phyloP scores from a whole-genome alignment of 2,797 vertebrate genomes.

The Sciaenops ocellatus region DNA sequence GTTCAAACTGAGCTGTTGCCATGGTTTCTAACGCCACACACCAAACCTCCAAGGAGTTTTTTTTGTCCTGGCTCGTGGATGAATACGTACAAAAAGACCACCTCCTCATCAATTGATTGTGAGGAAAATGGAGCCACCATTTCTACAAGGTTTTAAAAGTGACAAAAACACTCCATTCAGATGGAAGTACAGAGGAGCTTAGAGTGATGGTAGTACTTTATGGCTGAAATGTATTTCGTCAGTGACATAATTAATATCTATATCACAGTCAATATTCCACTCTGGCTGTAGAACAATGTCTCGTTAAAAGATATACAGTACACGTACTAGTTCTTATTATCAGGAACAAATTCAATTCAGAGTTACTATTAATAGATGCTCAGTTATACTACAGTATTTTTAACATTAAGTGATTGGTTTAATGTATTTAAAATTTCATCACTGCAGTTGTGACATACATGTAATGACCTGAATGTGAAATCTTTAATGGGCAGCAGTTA shows the following conservation, averaged over 20 bases:
- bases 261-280: not conserved
- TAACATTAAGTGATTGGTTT: not conserved
- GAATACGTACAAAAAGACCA: conserved; percentile 29
- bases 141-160: not conserved
- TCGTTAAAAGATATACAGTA: not conserved
- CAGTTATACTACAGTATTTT: not conserved
- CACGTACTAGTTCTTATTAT: not conserved
- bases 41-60: conserved; percentile 13
- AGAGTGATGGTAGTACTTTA: not conserved
- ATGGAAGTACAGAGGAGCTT: not conserved
- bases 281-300: not conserved
- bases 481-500: not conserved
- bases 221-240: not conserved
- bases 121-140: not conserved
- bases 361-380: conserved; percentile 2
- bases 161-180: conserved; percentile 14
- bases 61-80: conserved; percentile 36
- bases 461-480: conserved; percentile 9
- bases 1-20: conserved; percentile 55
- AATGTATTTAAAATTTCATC: not conserved
- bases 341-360: not conserved
- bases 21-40: conserved; percentile 37
- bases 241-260: not conserved
- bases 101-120: not conserved
- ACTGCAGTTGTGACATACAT: not conserved